Evolutionary conservation across 2,113 vertebrate species (phyloP), one percentile per base, ranked within the genome.

Genomic region (Acrocephalus arundinaceus): DNA sequence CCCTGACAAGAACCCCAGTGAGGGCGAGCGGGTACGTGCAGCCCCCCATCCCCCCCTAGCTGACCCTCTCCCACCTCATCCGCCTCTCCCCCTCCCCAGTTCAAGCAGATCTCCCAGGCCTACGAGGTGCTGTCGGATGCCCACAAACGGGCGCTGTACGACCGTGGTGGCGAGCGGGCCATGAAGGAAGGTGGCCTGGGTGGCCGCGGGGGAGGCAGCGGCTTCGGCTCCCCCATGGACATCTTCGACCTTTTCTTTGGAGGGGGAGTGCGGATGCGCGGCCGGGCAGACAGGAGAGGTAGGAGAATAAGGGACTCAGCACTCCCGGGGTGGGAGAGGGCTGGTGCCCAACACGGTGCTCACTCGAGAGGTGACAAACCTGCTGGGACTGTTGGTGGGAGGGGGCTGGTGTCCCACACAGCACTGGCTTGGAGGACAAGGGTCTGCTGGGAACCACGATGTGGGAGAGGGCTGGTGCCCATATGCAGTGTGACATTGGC

Each of bases 91-190:
- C 39, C 11, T 43, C 55, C 62, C 17, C 83, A 97, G 97, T 98
- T 98, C 74, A 98, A 98, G 66, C 97, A 97, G 95, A 97, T 97
- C 52, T 97, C 97, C 1, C 97, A 97, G 20, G 97, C 97, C 41
- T 97, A 98, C 2, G 97, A 98, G 77, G 97, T 97, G 59, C 95
- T 98, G 43, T 97, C 97, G 0, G 97, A 98, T 1, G 12, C 91
- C 48, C 92, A 92, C 84, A 97, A 97, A 88, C 95, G 97, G 58
- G 97, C 95, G 0, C 75, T 97, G 3, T 98, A 98, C 0, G 96
- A 98, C 93, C 96, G 94, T 0, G 97, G 97, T 0, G 97, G 97
- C 3, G 97, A 98, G 30, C 46, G 94, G 3, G 97, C 97, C 84
- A 92, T 98, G 94, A 97, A 96, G 58, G 97, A 96, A 33, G 96